These are phyloP conservation scores for Pyxicephalus adspersus DNA, from an alignment of 2,113 vertebrate genomes.

Conservation along the genomic window DNA sequence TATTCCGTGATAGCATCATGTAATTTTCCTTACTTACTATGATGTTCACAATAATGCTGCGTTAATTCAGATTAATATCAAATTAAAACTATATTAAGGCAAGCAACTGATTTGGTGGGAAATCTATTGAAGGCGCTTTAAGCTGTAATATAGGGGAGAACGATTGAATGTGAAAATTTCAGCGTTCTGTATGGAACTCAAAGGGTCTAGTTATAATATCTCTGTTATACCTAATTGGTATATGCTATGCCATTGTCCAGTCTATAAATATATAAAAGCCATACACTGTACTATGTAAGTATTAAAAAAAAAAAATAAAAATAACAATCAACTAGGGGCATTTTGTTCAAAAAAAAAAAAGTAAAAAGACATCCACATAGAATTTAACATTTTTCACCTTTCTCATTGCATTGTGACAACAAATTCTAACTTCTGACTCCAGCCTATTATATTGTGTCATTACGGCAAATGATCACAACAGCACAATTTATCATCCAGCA, in stretches of 20 bases:
- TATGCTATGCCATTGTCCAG: not conserved
- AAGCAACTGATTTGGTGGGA: slow-evolving; percentile 16
- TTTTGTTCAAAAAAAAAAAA: too few relatives aligned
- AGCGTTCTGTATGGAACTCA: not conserved
- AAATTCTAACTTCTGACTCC: too few relatives aligned
- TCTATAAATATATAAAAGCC: too few relatives aligned
- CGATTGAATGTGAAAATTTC: slow-evolving; percentile 4
- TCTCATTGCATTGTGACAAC: too few relatives aligned
- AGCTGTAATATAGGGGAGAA: not conserved
- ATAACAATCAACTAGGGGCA: too few relatives aligned
- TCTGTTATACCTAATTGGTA: slow-evolving; percentile 2
- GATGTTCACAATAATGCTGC: slow-evolving; percentile 40
- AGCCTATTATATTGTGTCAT: too few relatives aligned
- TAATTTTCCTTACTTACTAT: slow-evolving; percentile 36
- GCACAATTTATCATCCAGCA: too few relatives aligned
- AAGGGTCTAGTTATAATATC: not conserved
- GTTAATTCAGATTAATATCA: slow-evolving; percentile 44
- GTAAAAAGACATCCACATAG: too few relatives aligned
- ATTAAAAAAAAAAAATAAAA: too few relatives aligned
- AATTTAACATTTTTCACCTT: too few relatives aligned
- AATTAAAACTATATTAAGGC: slow-evolving; percentile 39
- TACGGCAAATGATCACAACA: too few relatives aligned
- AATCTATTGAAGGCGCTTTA: slow-evolving; percentile 13
- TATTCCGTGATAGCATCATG: slow-evolving; percentile 45
- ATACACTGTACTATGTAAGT: too few relatives aligned